These are phyloP conservation scores for Pelmatolapia mariae DNA, from an alignment of 2,113 vertebrate genomes.

Conservation along the genomic window DNA sequence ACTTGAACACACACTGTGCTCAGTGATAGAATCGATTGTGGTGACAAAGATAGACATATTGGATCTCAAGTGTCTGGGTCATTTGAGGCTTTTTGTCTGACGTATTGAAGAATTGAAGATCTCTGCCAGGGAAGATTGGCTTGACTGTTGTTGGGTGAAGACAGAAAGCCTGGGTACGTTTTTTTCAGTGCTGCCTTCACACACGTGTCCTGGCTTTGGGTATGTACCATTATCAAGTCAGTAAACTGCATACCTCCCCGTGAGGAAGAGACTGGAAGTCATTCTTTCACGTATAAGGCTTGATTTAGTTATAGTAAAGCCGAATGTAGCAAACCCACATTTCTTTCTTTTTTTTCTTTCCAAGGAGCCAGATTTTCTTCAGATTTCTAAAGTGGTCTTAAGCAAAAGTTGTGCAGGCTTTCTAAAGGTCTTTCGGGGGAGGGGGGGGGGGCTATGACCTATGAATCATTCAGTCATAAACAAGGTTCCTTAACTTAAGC, in stretches of 20 bases:
- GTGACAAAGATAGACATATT: background rate
- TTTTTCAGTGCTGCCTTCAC: background rate
- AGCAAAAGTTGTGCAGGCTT: background rate
- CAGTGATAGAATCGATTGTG: background rate
- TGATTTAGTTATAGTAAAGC: background rate
- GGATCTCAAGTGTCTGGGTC: background rate
- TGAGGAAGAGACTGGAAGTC: background rate
- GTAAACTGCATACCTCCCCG: background rate
- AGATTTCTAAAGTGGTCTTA: background rate
- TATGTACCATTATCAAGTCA: background rate
- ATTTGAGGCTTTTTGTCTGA: background rate
- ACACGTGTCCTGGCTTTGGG: background rate
- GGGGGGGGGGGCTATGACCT: background rate
- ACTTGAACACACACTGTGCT: background rate
- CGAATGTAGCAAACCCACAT: background rate
- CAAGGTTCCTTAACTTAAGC: background rate
- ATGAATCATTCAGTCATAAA: background rate
- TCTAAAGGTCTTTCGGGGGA: accelerated
- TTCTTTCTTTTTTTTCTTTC: background rate
- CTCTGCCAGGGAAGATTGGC: background rate
- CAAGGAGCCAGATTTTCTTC: background rate
- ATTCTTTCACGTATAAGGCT: background rate
- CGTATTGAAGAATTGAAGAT: background rate
- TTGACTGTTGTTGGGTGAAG: background rate
- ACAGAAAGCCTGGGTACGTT: accelerated